Evolutionary conservation across 2,888 invertebrate genomes (phyloP).

Genomic region (Cephus runcator): DNA sequence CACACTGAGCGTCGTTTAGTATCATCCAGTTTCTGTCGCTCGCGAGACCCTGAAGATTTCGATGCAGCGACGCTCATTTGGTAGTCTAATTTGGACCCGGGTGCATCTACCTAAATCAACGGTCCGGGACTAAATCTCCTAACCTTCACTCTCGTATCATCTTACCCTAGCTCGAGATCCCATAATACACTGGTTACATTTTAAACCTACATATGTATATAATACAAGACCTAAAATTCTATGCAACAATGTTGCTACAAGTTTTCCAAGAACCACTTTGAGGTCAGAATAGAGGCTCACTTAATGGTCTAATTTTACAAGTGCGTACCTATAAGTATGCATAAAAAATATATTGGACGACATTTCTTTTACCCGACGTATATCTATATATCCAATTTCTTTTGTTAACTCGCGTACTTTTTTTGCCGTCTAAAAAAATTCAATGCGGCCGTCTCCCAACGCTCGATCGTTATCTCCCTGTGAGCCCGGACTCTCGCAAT

Average conservation of each 20-base stretch:
- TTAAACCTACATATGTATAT: background rate
- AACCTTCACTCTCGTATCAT: background rate
- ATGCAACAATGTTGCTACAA: background rate
- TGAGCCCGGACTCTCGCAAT: background rate
- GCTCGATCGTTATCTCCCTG: background rate
- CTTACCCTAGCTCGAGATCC: background rate
- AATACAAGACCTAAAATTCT: background rate
- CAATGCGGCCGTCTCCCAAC: background rate
- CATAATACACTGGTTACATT: background rate
- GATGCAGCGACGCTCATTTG: constrained; percentile 44
- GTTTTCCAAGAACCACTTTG: background rate
- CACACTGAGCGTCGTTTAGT: constrained; percentile 5
- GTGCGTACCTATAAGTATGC: background rate
- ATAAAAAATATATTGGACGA: background rate
- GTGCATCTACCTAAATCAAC: constrained; percentile 42
- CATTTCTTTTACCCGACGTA: background rate
- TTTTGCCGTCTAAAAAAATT: background rate
- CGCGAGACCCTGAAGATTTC: constrained; percentile 21
- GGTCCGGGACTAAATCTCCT: background rate
- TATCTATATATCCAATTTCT: background rate
- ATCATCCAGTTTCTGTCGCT: background rate
- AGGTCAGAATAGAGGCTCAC: background rate
- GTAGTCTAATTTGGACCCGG: constrained; percentile 43
- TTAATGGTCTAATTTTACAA: background rate
- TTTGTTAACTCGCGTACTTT: background rate